Conservation (phyloP, 2,888 invertebrate genomes). For the Meiosimyza decipiens region DNA sequence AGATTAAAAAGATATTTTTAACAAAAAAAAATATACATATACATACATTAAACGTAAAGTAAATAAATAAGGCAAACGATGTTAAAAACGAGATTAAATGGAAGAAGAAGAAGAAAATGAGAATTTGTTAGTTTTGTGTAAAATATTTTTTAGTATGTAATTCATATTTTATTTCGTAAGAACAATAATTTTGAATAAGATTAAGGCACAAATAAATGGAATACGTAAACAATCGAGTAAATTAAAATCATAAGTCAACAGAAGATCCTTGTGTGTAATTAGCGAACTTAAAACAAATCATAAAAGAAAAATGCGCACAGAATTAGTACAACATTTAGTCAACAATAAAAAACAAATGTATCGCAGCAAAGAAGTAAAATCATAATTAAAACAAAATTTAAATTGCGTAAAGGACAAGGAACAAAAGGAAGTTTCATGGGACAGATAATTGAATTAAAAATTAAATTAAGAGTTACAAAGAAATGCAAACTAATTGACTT, state of each 20-base stretch:
- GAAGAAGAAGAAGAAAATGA: slow-evolving; percentile 26
- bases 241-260: slow-evolving; percentile 27
- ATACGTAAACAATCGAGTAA: slow-evolving; percentile 3
- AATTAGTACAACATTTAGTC: slow-evolving; percentile 5
- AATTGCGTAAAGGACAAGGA: slow-evolving; percentile 33
- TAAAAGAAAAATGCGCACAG: neutral
- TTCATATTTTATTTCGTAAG: slow-evolving; percentile 24
- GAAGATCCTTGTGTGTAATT: slow-evolving; percentile 27
- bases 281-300: slow-evolving; percentile 17
- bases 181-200: slow-evolving; percentile 24
- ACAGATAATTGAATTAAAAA: slow-evolving; percentile 31
- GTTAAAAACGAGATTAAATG: slow-evolving; percentile 39
- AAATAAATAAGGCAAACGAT: slow-evolving; percentile 40
- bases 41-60: too few species aligned
- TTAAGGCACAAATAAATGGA: slow-evolving; percentile 28
- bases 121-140: slow-evolving; percentile 30
- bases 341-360: slow-evolving; percentile 9
- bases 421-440: slow-evolving; percentile 34
- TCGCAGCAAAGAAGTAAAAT: slow-evolving; percentile 6
- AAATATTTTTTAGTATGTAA: neutral
- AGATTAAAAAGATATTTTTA: slow-evolving; percentile 20
- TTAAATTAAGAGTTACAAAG: slow-evolving; percentile 26
- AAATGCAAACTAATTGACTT: slow-evolving; percentile 29
- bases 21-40: slow-evolving; percentile 32
- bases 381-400: neutral